These are phyloP conservation scores for Prunella strophiata DNA, from an alignment of 2,797 vertebrate species.

Conservation along the genomic window DNA sequence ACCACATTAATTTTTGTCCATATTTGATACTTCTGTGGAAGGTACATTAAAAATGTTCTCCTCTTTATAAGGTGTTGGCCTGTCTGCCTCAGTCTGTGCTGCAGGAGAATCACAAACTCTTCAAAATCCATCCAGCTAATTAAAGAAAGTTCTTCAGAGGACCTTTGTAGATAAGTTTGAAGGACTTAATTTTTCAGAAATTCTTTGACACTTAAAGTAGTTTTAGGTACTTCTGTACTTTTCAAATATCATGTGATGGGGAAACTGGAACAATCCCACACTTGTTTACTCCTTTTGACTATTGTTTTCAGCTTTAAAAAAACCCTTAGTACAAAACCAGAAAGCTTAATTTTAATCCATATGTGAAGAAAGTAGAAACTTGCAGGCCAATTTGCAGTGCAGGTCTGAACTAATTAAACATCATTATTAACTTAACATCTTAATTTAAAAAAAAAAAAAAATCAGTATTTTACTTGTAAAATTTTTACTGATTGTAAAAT, in stretches of 20 bases:
- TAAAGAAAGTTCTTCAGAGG: not conserved
- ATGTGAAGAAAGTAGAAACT: not conserved
- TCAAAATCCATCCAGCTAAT: not conserved
- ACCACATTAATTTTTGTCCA: not conserved
- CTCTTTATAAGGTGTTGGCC: not conserved
- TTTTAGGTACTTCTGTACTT: not conserved
- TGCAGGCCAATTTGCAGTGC: not conserved
- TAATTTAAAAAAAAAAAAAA: not conserved
- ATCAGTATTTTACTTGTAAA: not conserved
- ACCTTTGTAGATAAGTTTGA: not conserved
- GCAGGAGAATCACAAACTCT: not conserved
- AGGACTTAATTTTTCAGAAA: not conserved
- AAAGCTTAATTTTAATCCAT: not conserved
- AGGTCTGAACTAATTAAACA: not conserved
- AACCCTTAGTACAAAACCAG: not conserved
- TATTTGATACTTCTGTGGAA: not conserved
- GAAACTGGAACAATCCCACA: not conserved
- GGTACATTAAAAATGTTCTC: not conserved
- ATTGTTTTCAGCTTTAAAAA: not conserved
- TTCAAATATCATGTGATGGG: not conserved
- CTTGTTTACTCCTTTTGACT: not conserved
- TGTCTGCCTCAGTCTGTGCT: not conserved
- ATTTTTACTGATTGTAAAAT: too few relatives aligned
- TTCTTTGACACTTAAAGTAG: not conserved
- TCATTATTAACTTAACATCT: not conserved